Evolutionary conservation across 2,888 invertebrate species (phyloP), one percentile per base, ranked within the genome.

Genomic region (Beris morrisii): DNA sequence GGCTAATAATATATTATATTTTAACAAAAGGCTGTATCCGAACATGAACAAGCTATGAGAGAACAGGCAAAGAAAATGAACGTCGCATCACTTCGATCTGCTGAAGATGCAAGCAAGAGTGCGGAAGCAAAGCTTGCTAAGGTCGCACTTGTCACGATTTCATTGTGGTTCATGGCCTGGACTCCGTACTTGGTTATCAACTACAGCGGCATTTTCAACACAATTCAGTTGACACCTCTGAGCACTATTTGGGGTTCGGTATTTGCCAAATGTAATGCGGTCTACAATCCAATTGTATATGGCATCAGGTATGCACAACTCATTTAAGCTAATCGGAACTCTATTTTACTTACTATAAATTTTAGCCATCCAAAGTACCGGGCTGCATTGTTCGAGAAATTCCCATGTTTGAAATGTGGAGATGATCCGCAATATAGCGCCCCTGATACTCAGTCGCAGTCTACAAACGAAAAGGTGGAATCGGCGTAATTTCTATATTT

Each of bases 11-110:
- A 1, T 22, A 48, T 15, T 46, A 48, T 48, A 12, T 48, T 11
- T 46, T 7, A 22, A 58, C 15, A 74, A 80, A 55, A 84, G 80
- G 82, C 86, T 22, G 85, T 85, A 28, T 77, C 82, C 28, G 81
- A 82, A 15, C 86, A 86, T 70, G 86, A 86, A 73, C 81, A 79
- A 73, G 81, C 79, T 13, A 84, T 86, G 83, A 77, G 83, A 64
- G 85, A 85, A 64, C 86, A 86, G 75, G 86, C 86, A 2, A 86
- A 86, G 73, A 86, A 86, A 74, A 86, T 86, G 86, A 86, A 86
- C 72, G 86, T 86, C 1, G 79, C 84, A n/a, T 85, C 85, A 2
- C 75, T 86, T 67, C 77, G 86, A 50, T 82, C 82, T 57, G 82
- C 83, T 44, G 83, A 83, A n/a, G 81, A 82, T 70, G 80, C 82